Evolutionary conservation across 2,888 invertebrate species (phyloP), one percentile per base, ranked within the genome.

Genomic region (Leucophora obtusa): DNA sequence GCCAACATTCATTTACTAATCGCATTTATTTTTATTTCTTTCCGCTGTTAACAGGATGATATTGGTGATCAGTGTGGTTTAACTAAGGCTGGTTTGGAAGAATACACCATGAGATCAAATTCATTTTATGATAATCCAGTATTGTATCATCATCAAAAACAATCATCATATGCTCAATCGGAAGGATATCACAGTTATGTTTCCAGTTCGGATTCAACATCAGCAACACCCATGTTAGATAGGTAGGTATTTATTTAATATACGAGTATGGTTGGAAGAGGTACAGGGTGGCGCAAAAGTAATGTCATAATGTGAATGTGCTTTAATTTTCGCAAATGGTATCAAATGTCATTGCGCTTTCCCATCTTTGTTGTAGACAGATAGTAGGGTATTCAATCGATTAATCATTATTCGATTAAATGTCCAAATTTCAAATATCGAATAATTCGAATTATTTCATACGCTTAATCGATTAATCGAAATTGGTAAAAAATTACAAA

Each of bases 151-250:
- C 94, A 94, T 88, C 94, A 94, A 84, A 94, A 94, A 86, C 94
- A 94, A 86, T 92, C 94, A 51, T 94, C 94, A 68, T 95, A 95
- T 90, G 95, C 95, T 65, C 95, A 95, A 86, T 94, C 94, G 68
- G 95, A 95, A 90, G 95, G 95, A 66, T 95, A 95, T 89, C 95
- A 95, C 88, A 94, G 95, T 88, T 95, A 95, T 89, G 95, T 95
- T 28, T 94, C 94, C 77, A 94, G 94, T 86, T 94, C 94, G 50
- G 95, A 95, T 88, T 94, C 94, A 9, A 94, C 94, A 66, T 93
- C 93, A 56, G 95, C 95, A 1, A 95, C 95, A 6, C 95, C 95
- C 43, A 94, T 95, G 89, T 90, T 95, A 84, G 95, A 95, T 89
- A 92, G 95, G 91, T 92, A 72, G 18, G 77, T 78, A 7, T 28